Conservation (phyloP, 2,888 invertebrate species). For the Nephrotoma appendiculata region DNA sequence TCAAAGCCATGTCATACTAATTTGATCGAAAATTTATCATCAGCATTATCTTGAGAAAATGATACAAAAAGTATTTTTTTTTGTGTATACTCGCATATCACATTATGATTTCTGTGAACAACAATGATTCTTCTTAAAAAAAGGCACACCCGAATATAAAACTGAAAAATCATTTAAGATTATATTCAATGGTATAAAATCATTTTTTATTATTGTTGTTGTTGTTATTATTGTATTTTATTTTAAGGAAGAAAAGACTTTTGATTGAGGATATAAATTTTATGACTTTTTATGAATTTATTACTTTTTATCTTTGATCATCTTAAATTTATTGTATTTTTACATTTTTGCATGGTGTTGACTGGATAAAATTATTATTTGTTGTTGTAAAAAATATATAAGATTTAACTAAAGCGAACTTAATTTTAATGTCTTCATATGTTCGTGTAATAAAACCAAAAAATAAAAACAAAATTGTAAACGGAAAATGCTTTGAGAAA, state of each 20-base stretch:
- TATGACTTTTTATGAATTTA: not conserved
- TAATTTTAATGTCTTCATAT: not conserved
- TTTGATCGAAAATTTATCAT: not conserved
- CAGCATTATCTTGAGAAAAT: not conserved
- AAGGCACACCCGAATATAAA: not conserved
- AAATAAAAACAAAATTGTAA: not conserved
- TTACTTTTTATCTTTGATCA: not conserved
- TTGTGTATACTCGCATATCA: not conserved
- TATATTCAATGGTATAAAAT: not conserved
- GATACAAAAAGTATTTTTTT: not conserved
- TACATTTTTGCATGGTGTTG: not conserved
- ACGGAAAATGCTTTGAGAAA: not conserved
- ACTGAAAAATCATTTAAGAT: not conserved
- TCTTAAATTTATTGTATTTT: not conserved
- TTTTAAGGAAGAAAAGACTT: not conserved
- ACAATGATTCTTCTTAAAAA: not conserved
- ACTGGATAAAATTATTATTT: not conserved
- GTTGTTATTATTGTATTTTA: not conserved
- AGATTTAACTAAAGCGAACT: not conserved
- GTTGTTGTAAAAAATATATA: not conserved
- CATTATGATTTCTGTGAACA: not conserved
- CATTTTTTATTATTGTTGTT: not conserved
- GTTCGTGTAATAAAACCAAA: not conserved
- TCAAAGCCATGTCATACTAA: not conserved
- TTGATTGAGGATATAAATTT: not conserved